Evolutionary conservation across 2,888 invertebrate species (phyloP).

Genomic region (Eremobia ochroleuca): DNA sequence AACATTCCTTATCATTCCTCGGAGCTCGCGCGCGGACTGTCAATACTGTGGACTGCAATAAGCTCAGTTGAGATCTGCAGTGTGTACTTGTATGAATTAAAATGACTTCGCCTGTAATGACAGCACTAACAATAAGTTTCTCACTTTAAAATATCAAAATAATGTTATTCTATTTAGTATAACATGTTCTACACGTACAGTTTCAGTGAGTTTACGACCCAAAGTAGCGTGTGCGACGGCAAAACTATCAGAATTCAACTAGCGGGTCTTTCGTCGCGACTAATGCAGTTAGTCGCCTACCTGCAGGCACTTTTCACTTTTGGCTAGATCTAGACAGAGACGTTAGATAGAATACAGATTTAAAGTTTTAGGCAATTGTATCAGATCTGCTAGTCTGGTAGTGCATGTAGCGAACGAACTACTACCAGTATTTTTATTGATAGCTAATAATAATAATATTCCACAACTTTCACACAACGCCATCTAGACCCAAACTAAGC

Average conservation of each 20-base stretch:
- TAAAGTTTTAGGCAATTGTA: constrained; percentile 6
- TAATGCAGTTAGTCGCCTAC: constrained; percentile 72
- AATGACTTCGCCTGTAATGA: too few species aligned
- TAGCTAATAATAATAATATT: too few species aligned
- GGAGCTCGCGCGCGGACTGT: too few species aligned
- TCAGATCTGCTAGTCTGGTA: not conserved
- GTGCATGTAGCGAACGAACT: not conserved
- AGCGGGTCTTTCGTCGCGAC: constrained; percentile 65
- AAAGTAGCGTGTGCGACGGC: constrained; percentile 45
- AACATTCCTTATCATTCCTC: too few species aligned
- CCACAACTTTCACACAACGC: too few species aligned
- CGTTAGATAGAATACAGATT: constrained; percentile 18
- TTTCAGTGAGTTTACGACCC: constrained; percentile 29
- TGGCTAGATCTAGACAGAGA: constrained; percentile 24
- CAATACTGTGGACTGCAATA: too few species aligned
- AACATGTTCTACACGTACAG: not conserved
- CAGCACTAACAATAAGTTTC: too few species aligned
- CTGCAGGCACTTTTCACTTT: constrained; percentile 60
- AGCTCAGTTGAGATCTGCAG: too few species aligned
- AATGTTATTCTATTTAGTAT: not conserved
- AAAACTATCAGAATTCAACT: constrained; percentile 71
- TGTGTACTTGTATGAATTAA: too few species aligned
- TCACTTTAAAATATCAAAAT: not conserved
- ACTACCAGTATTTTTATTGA: not conserved
- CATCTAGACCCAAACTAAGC: too few species aligned